phyloP scores from a whole-genome alignment of 2,797 vertebrate species.

The Lagothrix lagotricha region DNA sequence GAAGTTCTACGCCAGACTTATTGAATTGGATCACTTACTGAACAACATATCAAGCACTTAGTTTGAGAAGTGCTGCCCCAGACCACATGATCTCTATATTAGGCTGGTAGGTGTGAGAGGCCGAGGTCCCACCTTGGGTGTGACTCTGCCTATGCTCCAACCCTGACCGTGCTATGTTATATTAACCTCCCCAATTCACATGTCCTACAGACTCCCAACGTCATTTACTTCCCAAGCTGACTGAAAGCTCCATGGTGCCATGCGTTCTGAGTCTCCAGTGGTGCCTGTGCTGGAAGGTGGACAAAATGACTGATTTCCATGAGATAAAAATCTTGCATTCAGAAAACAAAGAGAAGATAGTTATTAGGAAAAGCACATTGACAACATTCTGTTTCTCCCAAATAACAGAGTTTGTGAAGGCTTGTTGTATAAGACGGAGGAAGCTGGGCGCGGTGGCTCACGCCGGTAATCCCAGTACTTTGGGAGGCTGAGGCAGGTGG shows the following conservation, averaged over 20 bases:
- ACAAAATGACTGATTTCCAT: not conserved
- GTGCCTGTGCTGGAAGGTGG: not conserved
- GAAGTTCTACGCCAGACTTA: not conserved
- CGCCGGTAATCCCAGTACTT: too few species aligned
- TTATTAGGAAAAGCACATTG: not conserved
- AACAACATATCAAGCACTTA: not conserved
- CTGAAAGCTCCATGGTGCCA: not conserved
- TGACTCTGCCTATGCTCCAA: not conserved
- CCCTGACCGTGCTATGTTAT: not conserved
- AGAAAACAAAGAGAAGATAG: not conserved
- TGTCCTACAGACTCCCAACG: not conserved
- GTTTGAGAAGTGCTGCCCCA: not conserved
- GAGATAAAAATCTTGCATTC: not conserved
- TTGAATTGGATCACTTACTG: not conserved
- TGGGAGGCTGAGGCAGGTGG: too few species aligned
- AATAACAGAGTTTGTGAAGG: not conserved
- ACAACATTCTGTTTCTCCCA: not conserved
- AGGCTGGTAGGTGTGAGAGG: not conserved
- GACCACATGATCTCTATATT: not conserved
- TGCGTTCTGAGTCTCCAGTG: not conserved
- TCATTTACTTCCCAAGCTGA: not conserved
- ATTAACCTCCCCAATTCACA: not conserved
- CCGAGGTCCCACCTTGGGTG: not conserved
- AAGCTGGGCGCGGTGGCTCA: fast-evolving
- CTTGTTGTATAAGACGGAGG: not conserved